A percentile compares a stretch with the other conserved stretches of the same genome.
These are phyloP conservation scores for Salticus scenicus DNA, from an alignment of 2,888 invertebrate species.

Conservation along the genomic window DNA sequence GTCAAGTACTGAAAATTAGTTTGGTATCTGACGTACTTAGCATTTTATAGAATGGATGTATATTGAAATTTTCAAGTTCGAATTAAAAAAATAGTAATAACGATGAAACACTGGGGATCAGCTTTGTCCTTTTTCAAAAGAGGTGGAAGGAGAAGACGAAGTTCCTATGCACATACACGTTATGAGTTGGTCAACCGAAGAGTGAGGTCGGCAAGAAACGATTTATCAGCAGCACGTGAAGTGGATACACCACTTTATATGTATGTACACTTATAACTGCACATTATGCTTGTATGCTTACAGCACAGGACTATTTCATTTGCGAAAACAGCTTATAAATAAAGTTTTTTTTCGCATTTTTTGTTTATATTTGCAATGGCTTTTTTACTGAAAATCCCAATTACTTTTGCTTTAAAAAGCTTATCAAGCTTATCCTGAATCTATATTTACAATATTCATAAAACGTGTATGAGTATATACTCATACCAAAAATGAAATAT, in stretches of 20 bases:
- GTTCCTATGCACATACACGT: constrained; percentile 44
- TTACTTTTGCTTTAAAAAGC: too few relatives aligned
- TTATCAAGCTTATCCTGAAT: too few relatives aligned
- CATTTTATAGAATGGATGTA: neutral
- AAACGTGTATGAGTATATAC: too few relatives aligned
- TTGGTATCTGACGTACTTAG: neutral
- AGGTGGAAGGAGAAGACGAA: constrained; percentile 39
- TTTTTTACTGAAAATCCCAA: too few relatives aligned
- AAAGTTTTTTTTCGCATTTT: too few relatives aligned
- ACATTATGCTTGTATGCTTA: neutral
- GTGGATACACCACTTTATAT: constrained; percentile 60
- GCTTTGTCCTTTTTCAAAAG: constrained; percentile 61
- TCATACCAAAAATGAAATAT: too few relatives aligned
- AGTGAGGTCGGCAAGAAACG: constrained; percentile 57
- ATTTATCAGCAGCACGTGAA: constrained; percentile 48
- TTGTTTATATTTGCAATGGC: too few relatives aligned
- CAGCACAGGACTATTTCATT: neutral
- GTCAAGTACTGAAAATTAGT: neutral
- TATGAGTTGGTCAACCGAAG: constrained; percentile 65
- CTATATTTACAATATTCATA: too few relatives aligned
- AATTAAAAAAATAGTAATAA: neutral
- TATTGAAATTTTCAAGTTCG: neutral
- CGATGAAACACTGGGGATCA: constrained; percentile 67
- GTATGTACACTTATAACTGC: constrained; percentile 27
- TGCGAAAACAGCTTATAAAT: too few relatives aligned